Evolutionary conservation across 2,797 vertebrate genomes (phyloP).

Genomic region (Merluccius polli): DNA sequence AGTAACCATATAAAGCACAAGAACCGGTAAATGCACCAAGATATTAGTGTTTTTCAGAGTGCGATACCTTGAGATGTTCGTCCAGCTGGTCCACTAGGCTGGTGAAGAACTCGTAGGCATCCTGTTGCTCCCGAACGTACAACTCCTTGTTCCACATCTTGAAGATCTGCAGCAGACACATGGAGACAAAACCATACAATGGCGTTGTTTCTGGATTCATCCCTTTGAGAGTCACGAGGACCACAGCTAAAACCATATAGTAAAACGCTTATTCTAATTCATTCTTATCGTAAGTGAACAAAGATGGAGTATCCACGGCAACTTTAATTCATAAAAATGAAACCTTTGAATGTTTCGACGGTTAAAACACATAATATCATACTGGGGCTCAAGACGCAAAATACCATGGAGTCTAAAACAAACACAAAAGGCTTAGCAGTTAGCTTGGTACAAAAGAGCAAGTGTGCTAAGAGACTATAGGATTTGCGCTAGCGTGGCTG

Average conservation of each 20-base stretch:
- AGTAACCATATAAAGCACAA: neutral
- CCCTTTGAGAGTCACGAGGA: neutral
- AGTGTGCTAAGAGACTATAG: no score
- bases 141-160: conserved; percentile 99
- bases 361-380: no score
- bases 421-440: no score
- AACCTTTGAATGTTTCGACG: neutral
- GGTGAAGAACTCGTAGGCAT: conserved; percentile 98
- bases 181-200: neutral
- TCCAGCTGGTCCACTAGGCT: conserved; percentile 98
- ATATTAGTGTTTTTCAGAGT: neutral
- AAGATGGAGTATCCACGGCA: neutral
- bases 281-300: neutral
- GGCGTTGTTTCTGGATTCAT: neutral
- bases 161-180: conserved; percentile 81
- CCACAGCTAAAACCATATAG: no score
- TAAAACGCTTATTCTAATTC: no score
- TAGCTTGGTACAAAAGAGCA: neutral
- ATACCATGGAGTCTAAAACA: no score
- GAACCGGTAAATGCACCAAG: neutral
- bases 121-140: conserved; percentile 95
- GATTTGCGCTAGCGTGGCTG: neutral
- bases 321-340: neutral
- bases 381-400: no score
- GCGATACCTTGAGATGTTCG: conserved; percentile 93